Base-by-base conservation (phyloP, 92 coral and sea anemone species). In the Chrysogorgia sp. region DNA sequence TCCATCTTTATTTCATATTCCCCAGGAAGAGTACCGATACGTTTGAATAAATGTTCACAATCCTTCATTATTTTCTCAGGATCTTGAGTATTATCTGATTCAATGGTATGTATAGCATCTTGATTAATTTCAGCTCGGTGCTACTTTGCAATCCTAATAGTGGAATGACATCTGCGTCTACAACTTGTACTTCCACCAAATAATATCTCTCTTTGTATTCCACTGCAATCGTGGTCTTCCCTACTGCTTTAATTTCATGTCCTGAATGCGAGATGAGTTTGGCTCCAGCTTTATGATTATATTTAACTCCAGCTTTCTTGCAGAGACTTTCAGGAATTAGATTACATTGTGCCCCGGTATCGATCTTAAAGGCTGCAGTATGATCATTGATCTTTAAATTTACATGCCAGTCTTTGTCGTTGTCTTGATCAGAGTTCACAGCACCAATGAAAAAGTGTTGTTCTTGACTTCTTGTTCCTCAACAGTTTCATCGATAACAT, bases 211-310 rank as follows among this genome's bases (percentile, higher is more conserved):
- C 41, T 37, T 74, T 49, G 10, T 23, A 57, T 33, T 75, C 65
- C 23, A 40, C 69, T 55, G 55, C 81, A 75, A 75, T 76, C 13
- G 74, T 67, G 58, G 74, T 32, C 58, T 61, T 76, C 6, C 82
- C 82, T 8, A 76, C 58, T 76, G 82, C 70, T 61, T 61, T 76
- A 12, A 76, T 75, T 75, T 75, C 80, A 57, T 75, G 80, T 7
- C 81, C 69, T 29, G 81, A 75, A 58, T 75, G 58, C 21, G 70
- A 75, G 22, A 75, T 53, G 31, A 57, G 57, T 23, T 34, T 75
- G 19, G 81, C 65, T 28, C 68, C 31, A 25, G 53, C 58, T 57
- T 75, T 75, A 45, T 50, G 53, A 53, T 63, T 53, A 29, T 63
- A 57, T 13, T 37, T 48, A 30, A 56, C 33, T 58, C 81, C 69